A percentile compares a stretch with the other conserved stretches of the same genome.
phyloP scores from a whole-genome alignment of 2,888 invertebrate genomes.

The Caenorhabditis sulstoni region DNA sequence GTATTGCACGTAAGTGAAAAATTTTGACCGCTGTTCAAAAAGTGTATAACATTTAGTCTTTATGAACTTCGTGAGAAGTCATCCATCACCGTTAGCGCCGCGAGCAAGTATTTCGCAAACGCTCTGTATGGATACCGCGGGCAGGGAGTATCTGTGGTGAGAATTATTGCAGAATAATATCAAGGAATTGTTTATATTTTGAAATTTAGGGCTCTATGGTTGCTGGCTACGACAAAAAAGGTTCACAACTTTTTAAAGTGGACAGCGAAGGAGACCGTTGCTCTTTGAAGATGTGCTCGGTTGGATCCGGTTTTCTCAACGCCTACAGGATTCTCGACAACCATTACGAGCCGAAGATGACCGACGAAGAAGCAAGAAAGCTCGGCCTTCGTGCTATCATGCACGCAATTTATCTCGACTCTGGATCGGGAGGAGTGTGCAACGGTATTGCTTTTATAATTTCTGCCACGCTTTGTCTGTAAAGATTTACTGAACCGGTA shows the following conservation, averaged over 20 bases:
- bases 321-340: slow-evolving; percentile 92
- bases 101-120: slow-evolving; percentile 98
- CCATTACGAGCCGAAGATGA: slow-evolving; percentile 86
- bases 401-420: slow-evolving; percentile 97
- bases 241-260: slow-evolving; percentile 83
- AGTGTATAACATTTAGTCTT: slow-evolving; percentile 82
- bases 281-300: slow-evolving; percentile 93
- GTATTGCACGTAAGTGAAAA: slow-evolving; percentile 85
- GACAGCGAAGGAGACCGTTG: slow-evolving; percentile 96
- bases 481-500: no score
- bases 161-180: no score
- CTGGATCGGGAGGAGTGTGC: slow-evolving; percentile 95
- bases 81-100: slow-evolving; percentile 97
- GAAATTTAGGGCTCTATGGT: slow-evolving; percentile 91
- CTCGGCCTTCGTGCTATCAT: slow-evolving; percentile 95
- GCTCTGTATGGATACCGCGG: slow-evolving; percentile 99
- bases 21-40: background rate
- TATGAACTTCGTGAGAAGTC: slow-evolving; percentile 96
- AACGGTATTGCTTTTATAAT: slow-evolving; percentile 83
- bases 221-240: slow-evolving; percentile 91
- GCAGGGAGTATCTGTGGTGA: slow-evolving; percentile 91
- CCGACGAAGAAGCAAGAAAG: slow-evolving; percentile 93
- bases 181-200: background rate
- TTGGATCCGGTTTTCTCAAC: slow-evolving; percentile 96
- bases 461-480: no score